These are phyloP conservation scores for Gastrophryne carolinensis DNA, from an alignment of 2,797 vertebrate genomes.

Conservation along the genomic window DNA sequence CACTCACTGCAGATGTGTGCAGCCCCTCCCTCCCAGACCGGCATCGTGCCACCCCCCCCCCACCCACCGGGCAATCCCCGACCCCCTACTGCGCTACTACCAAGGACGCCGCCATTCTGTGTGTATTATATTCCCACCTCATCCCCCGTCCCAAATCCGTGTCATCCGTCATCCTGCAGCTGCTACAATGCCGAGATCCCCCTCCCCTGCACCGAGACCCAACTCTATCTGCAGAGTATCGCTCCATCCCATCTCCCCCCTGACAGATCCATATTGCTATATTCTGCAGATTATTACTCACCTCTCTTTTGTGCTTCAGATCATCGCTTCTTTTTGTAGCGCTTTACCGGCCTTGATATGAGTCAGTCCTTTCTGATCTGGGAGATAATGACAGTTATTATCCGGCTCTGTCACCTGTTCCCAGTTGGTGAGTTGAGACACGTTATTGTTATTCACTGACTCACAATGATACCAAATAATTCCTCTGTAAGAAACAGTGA, in stretches of 20 bases:
- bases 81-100: background rate
- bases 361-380: no score
- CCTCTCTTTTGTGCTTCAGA: background rate
- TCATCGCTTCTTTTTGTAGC: background rate
- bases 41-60: background rate
- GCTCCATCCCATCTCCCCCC: background rate
- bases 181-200: background rate
- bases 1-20: constrained; percentile 4
- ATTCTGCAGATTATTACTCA: background rate
- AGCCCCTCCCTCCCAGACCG: background rate
- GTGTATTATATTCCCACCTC: background rate
- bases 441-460: no score
- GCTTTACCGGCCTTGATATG: no score
- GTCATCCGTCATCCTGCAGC: background rate
- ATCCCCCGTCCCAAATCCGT: background rate
- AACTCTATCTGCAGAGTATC: background rate
- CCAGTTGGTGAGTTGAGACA: no score
- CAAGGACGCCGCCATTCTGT: background rate
- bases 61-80: background rate
- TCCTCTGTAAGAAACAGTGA: no score
- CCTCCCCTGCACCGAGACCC: background rate
- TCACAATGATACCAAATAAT: no score
- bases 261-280: background rate
- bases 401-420: no score
- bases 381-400: no score